Evolutionary conservation across 2,113 vertebrate species (phyloP), one percentile per base, ranked within the genome.

Genomic region (Leptobrachium leishanense): DNA sequence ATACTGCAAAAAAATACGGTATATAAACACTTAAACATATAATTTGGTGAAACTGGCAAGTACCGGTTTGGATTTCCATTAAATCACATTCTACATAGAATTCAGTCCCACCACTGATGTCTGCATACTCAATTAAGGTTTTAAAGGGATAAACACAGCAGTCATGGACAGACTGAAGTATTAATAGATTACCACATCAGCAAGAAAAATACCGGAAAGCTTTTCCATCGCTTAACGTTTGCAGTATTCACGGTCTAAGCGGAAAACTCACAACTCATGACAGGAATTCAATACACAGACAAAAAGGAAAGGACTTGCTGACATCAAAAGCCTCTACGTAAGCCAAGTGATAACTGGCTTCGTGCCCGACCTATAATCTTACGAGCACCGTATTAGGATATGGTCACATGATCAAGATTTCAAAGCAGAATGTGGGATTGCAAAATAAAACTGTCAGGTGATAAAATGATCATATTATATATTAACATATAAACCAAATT

Each of bases 231-330:
- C 20, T 31, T 31, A 31, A 31, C 20, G 20, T 31, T 31, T 0
- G 78, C 43, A 1, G 2, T 44, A 54, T 0, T 50, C 12, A 3
- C 1, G 70, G 8, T 0, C 2, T 2, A 68, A 43, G 62, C 6
- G 13, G 15, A 70, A 57, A 79, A 0, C 0, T 43, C 72, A 57
- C 31, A 42, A 40, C 41, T 73, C 77, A 9, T 68, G 77, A 81
- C 2, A 5, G 6, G 83, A 73, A 78, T 82, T 79, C 43, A 59
- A 63, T 67, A 74, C 5, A 62, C 71, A 82, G 6, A 68, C 50
- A 39, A 66, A 31, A 0, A 0, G 20, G 41, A 82, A 76, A 20
- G 77, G 20, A 20, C 75, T 43, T 71, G 2, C 62, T 67, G 40
- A 77, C 71, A 78, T 20, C 40, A 67, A 10, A 84, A 75, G 55